phyloP scores from a whole-genome alignment of 1,140 invertebrate species.

The Pseudoatta argentina region DNA sequence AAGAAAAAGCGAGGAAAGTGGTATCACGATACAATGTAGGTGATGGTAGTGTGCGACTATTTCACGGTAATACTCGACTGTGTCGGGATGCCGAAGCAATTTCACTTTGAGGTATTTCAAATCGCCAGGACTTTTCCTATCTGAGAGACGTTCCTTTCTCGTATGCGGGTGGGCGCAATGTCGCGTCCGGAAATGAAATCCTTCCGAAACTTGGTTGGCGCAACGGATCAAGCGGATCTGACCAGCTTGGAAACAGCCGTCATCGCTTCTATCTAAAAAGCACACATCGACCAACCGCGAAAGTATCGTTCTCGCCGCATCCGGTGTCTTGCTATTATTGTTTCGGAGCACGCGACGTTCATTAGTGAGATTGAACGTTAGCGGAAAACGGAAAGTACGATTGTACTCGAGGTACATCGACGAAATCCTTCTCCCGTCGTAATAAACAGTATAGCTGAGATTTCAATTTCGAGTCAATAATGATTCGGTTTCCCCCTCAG shows the following conservation, averaged over 20 bases:
- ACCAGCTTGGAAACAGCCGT: neutral
- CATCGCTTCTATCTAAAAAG: constrained; percentile 11
- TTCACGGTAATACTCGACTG: constrained; percentile 20
- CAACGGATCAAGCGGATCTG: constrained; percentile 42
- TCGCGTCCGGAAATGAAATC: constrained; percentile 57
- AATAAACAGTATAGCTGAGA: neutral
- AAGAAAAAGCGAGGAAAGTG: neutral
- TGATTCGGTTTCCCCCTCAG: constrained; percentile 9
- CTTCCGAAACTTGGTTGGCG: constrained; percentile 41
- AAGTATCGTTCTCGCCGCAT: constrained; percentile 51
- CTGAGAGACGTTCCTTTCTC: constrained; percentile 21
- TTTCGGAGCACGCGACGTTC: neutral
- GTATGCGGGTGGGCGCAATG: neutral
- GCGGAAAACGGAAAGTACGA: constrained; percentile 11
- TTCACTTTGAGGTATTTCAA: constrained; percentile 52
- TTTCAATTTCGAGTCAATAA: constrained; percentile 20
- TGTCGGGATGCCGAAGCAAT: constrained; percentile 46
- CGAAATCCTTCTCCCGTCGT: neutral
- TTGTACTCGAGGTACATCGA: neutral
- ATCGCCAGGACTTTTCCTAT: constrained; percentile 26
- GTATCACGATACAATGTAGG: constrained; percentile 11
- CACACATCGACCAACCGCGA: constrained; percentile 20
- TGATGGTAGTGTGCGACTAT: neutral
- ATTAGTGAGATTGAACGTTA: constrained; percentile 33
- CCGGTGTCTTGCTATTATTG: constrained; percentile 23